Percentiles rank a stretch among this genome's conserved stretches.
These are phyloP conservation scores for Druon quercuslanigerum DNA, from an alignment of 1,140 invertebrate genomes.

Conservation along the genomic window DNA sequence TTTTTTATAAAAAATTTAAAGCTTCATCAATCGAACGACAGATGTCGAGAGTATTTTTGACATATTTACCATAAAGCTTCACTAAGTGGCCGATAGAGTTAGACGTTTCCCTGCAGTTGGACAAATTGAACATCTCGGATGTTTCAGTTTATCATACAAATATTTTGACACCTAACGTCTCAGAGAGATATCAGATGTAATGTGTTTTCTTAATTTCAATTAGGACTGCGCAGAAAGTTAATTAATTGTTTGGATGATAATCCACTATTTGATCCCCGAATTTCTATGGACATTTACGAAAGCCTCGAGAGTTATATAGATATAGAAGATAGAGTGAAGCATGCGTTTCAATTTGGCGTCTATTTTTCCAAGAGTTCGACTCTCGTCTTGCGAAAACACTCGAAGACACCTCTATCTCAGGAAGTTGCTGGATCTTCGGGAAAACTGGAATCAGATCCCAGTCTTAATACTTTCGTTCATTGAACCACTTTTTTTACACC, in stretches of 20 bases:
- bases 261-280: background rate
- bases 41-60: too few species aligned
- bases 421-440: conserved; percentile 56
- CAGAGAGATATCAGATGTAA: too few species aligned
- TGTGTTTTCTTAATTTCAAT: too few species aligned
- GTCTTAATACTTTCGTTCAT: conserved; percentile 2
- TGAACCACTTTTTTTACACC: conserved; percentile 12
- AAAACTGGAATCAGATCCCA: conserved; percentile 42
- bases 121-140: too few species aligned
- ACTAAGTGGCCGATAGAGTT: too few species aligned
- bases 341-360: conserved; percentile 73
- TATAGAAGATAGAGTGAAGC: conserved; percentile 59
- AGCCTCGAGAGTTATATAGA: conserved; percentile 52
- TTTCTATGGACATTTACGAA: conserved; percentile 53
- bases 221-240: too few species aligned
- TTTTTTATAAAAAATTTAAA: too few species aligned
- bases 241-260: background rate
- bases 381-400: conserved; percentile 75
- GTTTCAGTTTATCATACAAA: too few species aligned
- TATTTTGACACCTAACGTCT: too few species aligned
- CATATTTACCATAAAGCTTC: too few species aligned
- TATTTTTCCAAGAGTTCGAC: conserved; percentile 77
- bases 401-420: conserved; percentile 74
- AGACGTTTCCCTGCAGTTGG: too few species aligned
- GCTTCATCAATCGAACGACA: too few species aligned